Evolutionary conservation across 2,113 vertebrate species (phyloP), one percentile per base, ranked within the genome.

Genomic region (Crotalus tigris): DNA sequence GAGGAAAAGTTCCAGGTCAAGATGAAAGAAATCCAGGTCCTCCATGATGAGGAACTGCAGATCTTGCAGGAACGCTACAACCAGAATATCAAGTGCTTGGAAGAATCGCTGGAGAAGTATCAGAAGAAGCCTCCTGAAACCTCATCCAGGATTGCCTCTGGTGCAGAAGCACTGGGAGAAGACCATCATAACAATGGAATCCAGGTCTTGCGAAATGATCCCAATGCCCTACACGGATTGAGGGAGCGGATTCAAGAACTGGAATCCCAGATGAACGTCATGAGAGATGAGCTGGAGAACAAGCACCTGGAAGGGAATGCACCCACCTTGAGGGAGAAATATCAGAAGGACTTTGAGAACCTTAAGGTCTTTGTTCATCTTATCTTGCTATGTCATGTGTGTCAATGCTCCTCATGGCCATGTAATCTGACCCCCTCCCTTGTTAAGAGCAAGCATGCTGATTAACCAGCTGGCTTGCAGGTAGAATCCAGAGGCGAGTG

Each of bases 301-400:
- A 98, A 98, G 96, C 98, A 98, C 54, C 97, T 98, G 46, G 98
- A 98, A 91, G 98, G 98, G 93, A 98, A 97, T 0, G 96, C 97
- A 33, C 97, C 98, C 94, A 97, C 97, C 39, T 97, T 99, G 97
- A 98, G 97, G 96, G 98, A 98, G 95, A 99, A 99, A 97, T 99
- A 99, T 98, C 99, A 99, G 98, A 98, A 98, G 97, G 99, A 99
- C 98, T 98, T 99, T 98, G 99, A 99, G 96, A 99, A 98, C 97
- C 97, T 99, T 92, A 99, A 99, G 99, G 99, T 99, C 97, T 97
- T 44, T 57, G 58, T 69, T 90, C 0, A 0, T 94, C 97, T 96
- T 55, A 90, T 5, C 96, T 94, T 92, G 13, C 1, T 85, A 53
- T 88, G 12, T 24, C 21, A 15, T 58, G 15, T 89, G 64, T 90